Conservation (phyloP, 2,888 invertebrate genomes). For the Prostheceraeus crozeri region DNA sequence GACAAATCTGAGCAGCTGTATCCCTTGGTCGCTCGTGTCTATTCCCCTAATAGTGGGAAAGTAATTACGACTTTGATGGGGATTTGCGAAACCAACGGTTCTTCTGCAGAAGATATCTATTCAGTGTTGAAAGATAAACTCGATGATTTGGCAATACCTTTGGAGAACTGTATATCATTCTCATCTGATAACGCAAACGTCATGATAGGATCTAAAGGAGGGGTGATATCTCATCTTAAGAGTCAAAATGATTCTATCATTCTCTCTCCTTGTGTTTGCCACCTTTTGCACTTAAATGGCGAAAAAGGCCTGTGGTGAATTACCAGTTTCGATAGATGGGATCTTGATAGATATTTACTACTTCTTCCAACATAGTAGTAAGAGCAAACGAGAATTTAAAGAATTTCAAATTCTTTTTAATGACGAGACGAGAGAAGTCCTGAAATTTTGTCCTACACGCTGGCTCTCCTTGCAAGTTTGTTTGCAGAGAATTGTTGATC, state of each 20-base stretch:
- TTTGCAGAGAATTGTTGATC: background rate
- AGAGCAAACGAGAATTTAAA: background rate
- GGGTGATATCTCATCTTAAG: background rate
- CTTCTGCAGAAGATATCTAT: background rate
- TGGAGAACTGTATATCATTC: background rate
- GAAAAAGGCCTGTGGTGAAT: background rate
- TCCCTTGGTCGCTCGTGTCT: no score
- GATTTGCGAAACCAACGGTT: no score
- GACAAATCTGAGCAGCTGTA: no score
- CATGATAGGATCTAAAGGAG: background rate
- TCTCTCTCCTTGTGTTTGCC: conserved; percentile 9
- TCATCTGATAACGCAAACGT: conserved; percentile 4
- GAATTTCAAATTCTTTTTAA: conserved; percentile 6
- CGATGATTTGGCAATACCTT: background rate
- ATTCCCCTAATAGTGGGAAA: no score
- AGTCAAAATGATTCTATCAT: background rate
- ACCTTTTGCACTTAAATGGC: background rate
- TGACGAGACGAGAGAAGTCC: background rate
- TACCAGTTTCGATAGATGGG: conserved; percentile 3
- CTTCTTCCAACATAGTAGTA: conserved; percentile 10
- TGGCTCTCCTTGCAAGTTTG: conserved; percentile 6
- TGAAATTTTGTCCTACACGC: conserved; percentile 14
- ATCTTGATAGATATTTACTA: conserved; percentile 9
- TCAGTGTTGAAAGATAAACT: background rate
- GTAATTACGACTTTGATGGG: no score